phyloP scores from a whole-genome alignment of 2,888 invertebrate species.

The Ophioninae sp. region DNA sequence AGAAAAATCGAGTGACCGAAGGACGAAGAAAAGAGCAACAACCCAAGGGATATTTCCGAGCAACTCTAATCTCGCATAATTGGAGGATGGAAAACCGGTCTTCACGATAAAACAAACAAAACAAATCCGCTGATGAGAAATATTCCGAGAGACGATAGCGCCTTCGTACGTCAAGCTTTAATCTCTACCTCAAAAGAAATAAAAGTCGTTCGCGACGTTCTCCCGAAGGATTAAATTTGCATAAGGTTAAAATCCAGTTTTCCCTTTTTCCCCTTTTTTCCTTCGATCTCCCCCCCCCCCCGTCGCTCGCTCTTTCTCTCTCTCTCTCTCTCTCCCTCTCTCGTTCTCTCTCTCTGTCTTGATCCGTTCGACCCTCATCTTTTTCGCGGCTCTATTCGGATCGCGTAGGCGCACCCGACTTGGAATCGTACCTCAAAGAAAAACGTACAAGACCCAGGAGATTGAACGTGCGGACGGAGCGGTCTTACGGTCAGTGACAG shows the following conservation, averaged over 20 bases:
- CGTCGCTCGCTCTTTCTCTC: not conserved
- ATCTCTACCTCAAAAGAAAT: constrained; percentile 16
- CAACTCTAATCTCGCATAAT: constrained; percentile 22
- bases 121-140: constrained; percentile 5
- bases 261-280: constrained; percentile 12
- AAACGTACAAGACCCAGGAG: constrained; percentile 31
- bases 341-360: too few relatives aligned
- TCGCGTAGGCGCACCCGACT: constrained; percentile 24
- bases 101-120: constrained; percentile 33
- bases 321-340: too few relatives aligned
- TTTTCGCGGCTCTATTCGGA: constrained; percentile 34
- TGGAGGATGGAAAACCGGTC: constrained; percentile 53
- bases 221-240: constrained; percentile 56
- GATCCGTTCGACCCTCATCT: not conserved
- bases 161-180: constrained; percentile 9
- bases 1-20: too few relatives aligned
- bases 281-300: not conserved
- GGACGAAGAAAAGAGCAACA: not conserved
- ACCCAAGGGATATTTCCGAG: not conserved
- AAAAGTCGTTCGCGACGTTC: constrained; percentile 21
- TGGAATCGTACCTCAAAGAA: constrained; percentile 16
- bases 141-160: not conserved
- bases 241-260: constrained; percentile 61
- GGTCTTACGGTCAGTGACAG: constrained; percentile 78
- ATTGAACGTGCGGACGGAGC: constrained; percentile 50